Evolutionary conservation across 2,113 vertebrate species (phyloP), one percentile per base, ranked within the genome.

Genomic region (Apistogramma diplotaenia): DNA sequence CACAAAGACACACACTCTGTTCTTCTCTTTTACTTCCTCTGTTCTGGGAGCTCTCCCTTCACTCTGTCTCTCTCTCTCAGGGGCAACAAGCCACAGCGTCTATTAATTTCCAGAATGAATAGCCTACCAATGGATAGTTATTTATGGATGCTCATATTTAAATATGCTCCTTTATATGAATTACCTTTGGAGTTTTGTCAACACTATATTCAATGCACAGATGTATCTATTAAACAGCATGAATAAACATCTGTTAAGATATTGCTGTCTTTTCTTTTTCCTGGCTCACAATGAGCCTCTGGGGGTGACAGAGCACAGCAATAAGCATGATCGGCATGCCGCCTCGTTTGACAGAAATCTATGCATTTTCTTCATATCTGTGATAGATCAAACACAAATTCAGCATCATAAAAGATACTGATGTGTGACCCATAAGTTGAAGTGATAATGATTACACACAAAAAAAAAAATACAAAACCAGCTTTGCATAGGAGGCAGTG

Each of bases 61-160:
- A 51, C 62, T 57, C 71, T 1, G 10, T 74, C 77, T 82, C 60
- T 55, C 81, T 88, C 86, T 90, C 90, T 81, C 84, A 72, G 84
- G 89, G 86, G 59, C 86, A 85, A 82, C 84, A 78, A 85, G 87
- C 59, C 78, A 65, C 86, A 65, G 81, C 51, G 8, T 88, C 89
- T 87, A 90, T 91, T 93, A 62, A 92, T 92, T 93, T 90, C 83
- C 59, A 85, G 86, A 93, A 92, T 90, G 61, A 93, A 92, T 82
- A 87, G 87, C 81, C 79, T 4, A 85, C 74, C 76, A 84, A 82
- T 78, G 87, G 88, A 85, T 81, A 56, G 72, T 87, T 89, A 92
- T 92, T 91, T 87, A 93, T 89, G 84, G 62, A 83, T 55, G 74
- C 67, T 74, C 62, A 37, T 31, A 58, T 72, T 87, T 90, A 78